phyloP scores from a whole-genome alignment of 2,113 vertebrate genomes.

The Vidua macroura region DNA sequence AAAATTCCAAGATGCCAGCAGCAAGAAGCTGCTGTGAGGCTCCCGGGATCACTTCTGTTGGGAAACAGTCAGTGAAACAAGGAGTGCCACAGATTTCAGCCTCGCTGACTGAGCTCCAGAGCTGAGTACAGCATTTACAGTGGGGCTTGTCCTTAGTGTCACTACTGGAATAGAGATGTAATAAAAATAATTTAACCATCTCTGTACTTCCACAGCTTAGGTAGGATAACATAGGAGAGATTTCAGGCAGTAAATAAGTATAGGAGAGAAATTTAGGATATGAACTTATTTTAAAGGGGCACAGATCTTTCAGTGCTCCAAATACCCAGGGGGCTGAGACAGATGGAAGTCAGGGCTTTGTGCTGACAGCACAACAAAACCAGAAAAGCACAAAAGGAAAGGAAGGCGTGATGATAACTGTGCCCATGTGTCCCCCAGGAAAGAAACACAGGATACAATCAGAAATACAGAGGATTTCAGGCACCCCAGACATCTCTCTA shows the following conservation, averaged over 20 bases:
- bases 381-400: background rate
- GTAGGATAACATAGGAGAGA: background rate
- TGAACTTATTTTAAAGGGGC: background rate
- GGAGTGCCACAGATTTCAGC: rapidly evolving
- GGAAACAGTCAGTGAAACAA: background rate
- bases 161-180: background rate
- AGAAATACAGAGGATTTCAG: background rate
- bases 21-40: background rate
- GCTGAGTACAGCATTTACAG: background rate
- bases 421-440: background rate
- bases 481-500: background rate
- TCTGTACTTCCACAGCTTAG: background rate
- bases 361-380: background rate
- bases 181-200: background rate
- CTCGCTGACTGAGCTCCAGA: background rate
- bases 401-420: background rate
- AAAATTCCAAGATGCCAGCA: background rate
- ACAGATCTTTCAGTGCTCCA: background rate
- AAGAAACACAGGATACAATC: background rate
- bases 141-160: background rate
- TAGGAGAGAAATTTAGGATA: background rate
- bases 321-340: rapidly evolving
- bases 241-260: background rate
- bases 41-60: background rate
- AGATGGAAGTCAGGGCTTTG: background rate